These are phyloP conservation scores for Salvator merianae DNA, from an alignment of 2,113 vertebrate genomes.

Conservation along the genomic window DNA sequence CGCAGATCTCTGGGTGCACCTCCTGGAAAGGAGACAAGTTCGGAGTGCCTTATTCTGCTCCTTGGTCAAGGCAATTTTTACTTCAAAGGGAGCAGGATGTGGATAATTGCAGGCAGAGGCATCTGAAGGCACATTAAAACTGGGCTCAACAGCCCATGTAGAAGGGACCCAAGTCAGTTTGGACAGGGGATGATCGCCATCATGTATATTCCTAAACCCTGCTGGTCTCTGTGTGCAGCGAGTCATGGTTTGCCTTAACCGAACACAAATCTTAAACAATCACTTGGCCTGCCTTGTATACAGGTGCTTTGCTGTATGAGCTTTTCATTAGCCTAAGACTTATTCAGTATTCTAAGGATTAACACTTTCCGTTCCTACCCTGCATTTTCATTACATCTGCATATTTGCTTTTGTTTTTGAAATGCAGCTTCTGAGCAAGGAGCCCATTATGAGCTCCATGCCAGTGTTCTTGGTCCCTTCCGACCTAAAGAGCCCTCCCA, in stretches of 20 bases:
- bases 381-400: not conserved
- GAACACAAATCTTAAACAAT: not conserved
- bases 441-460: not conserved
- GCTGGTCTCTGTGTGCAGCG: not conserved
- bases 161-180: not conserved
- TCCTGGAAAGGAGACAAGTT: too few relatives aligned
- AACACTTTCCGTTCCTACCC: not conserved
- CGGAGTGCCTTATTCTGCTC: too few relatives aligned
- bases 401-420: not conserved
- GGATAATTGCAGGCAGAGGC: too few relatives aligned
- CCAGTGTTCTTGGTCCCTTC: not conserved
- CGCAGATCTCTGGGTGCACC: too few relatives aligned
- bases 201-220: accelerated
- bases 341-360: not conserved
- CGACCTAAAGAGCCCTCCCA: not conserved
- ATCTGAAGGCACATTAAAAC: too few relatives aligned
- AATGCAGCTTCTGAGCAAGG: constrained; percentile 6
- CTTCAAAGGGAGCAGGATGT: too few relatives aligned
- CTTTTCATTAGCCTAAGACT: not conserved
- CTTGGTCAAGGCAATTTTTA: too few relatives aligned
- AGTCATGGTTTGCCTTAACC: not conserved
- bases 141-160: too few relatives aligned
- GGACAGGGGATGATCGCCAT: not conserved
- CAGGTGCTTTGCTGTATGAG: not conserved
- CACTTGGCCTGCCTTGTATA: not conserved